A percentile compares a stretch with the other conserved stretches of the same genome.
Conservation (phyloP, 1,140 invertebrate genomes). For the Octopus sinensis region DNA sequence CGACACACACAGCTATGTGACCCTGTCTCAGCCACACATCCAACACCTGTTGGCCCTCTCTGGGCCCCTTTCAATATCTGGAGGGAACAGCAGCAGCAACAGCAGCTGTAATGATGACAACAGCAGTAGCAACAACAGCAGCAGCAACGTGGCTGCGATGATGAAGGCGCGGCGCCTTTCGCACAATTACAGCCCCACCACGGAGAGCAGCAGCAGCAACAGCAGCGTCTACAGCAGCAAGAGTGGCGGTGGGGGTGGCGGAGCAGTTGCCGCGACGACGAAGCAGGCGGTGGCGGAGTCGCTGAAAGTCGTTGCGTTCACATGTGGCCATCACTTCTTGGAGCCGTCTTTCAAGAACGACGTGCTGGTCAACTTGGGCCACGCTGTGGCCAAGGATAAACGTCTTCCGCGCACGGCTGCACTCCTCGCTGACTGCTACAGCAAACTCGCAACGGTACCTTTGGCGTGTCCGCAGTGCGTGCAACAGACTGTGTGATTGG, state of each 20-base stretch:
- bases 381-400: constrained; percentile 24
- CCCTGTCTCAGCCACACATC: constrained; percentile 25
- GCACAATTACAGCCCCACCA: too few relatives aligned
- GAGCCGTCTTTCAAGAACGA: constrained; percentile 30
- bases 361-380: constrained; percentile 27
- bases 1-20: constrained; percentile 22
- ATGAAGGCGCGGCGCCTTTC: too few relatives aligned
- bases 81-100: too few relatives aligned
- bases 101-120: too few relatives aligned
- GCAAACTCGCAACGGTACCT: constrained; percentile 27
- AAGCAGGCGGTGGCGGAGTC: neutral
- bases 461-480: constrained; percentile 41
- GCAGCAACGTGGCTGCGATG: too few relatives aligned
- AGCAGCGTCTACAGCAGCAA: too few relatives aligned
- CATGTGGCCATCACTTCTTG: constrained; percentile 40
- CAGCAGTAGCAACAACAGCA: too few relatives aligned
- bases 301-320: constrained; percentile 27
- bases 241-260: too few relatives aligned
- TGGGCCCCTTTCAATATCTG: too few relatives aligned
- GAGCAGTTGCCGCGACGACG: too few relatives aligned
- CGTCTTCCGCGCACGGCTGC: constrained; percentile 27
- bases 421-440: constrained; percentile 32
- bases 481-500: constrained; percentile 27
- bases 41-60: constrained; percentile 17
- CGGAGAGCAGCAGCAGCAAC: too few relatives aligned